Base-by-base conservation (phyloP, 2,113 vertebrate species). In the Ursus arctos region DNA sequence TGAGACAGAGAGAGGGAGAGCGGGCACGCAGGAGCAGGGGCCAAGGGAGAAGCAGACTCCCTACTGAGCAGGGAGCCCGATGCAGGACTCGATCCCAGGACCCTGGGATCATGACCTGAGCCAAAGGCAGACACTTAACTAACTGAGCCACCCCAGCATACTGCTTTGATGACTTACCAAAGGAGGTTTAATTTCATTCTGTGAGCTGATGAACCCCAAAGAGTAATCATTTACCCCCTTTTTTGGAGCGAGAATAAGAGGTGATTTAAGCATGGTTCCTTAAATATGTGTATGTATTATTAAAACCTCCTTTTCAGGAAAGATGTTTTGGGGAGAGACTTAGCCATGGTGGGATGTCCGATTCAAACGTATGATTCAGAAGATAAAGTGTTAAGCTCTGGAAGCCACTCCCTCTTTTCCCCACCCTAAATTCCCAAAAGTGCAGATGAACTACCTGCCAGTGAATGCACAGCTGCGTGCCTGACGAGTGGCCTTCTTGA, bases 271-370 rank as follows among this genome's bases (percentile, higher is more conserved):
- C 36, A 69, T 7, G 43, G 19, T 8, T 79, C 31, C 72, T 80
- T 61, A 80, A 40, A 28, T 53, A 40, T 51, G 59, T 77, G 69
- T 47, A 18, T 6, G 2, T 43, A 26, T 69, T 43, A 40, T 65
- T 81, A 61, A 91, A 91, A 55, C n/a, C 11, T 84, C 49, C 1
- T 7, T n/a, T 59, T 84, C 21, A 12, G 16, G 15, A 33, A 61
- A 49, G 47, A 74, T n/a, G 15, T 53, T 74, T 22, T 43, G 6
- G 51, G 59, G 28, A 86, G 28, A 65, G 47, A 85, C 33, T 13
- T n/a, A 13, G 21, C 43, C 19, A 4, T 3, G 1, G 18, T 28
- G 22, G 19, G 19, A 43, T 1, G 0, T 19, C 40, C 3, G 11
- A 36, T 15, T 74, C 57, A 72, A 33, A n/a, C n/a, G 24, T 15